These are phyloP conservation scores for Hafferia zeledoni DNA, from an alignment of 2,797 vertebrate species.

Conservation along the genomic window DNA sequence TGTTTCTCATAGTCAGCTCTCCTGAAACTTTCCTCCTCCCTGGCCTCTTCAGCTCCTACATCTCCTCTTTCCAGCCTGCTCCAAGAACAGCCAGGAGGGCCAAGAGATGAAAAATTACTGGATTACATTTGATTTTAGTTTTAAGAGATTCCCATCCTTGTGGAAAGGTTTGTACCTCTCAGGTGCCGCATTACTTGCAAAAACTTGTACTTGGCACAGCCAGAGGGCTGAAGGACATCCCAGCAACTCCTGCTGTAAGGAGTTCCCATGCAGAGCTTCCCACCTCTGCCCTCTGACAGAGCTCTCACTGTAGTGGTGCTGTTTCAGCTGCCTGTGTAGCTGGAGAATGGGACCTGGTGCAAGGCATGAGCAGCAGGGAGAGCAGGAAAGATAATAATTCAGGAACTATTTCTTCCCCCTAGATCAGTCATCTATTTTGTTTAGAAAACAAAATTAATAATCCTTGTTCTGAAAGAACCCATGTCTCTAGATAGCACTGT, in stretches of 20 bases:
- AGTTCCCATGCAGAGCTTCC: not conserved
- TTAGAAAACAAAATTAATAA: not conserved
- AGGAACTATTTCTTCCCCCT: not conserved
- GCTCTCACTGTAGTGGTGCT: not conserved
- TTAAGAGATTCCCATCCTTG: not conserved
- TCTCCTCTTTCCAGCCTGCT: not conserved
- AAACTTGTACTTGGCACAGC: not conserved
- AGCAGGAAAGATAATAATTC: not conserved
- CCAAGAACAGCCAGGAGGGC: not conserved
- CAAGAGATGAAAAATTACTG: not conserved
- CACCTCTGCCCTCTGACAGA: not conserved
- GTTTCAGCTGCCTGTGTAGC: not conserved
- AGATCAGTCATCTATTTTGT: not conserved
- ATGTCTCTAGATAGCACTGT: not conserved
- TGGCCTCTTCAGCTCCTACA: not conserved
- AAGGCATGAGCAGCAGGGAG: not conserved
- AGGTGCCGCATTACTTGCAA: not conserved
- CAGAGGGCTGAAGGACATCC: not conserved
- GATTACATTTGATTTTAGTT: not conserved
- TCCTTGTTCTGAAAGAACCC: not conserved
- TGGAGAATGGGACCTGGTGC: not conserved
- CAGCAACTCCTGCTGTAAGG: not conserved
- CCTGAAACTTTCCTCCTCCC: not conserved
- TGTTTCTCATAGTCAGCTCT: not conserved
- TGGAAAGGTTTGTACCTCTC: not conserved